Conservation (phyloP, 2,797 vertebrate species). For the Moxostoma hubbsi region DNA sequence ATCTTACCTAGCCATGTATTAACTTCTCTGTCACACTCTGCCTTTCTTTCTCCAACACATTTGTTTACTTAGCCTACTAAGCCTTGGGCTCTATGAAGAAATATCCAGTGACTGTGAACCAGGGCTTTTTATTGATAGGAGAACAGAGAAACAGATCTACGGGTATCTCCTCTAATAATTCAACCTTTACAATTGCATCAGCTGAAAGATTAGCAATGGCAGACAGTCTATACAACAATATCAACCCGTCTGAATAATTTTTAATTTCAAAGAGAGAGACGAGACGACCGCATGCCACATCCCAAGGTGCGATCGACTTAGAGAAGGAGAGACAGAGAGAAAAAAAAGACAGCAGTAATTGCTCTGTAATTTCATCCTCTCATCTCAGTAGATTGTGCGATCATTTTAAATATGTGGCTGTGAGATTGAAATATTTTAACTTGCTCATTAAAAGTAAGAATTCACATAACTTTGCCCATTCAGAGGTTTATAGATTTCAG, state of each 20-base stretch:
- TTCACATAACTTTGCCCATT: constrained; percentile 83
- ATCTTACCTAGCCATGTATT: constrained; percentile 77
- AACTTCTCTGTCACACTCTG: constrained; percentile 76
- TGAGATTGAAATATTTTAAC: constrained; percentile 80
- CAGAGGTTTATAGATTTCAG: constrained; percentile 68
- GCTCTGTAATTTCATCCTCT: constrained; percentile 73
- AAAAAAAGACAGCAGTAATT: constrained; percentile 60
- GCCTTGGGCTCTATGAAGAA: constrained; percentile 39
- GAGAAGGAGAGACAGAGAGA: too few species aligned
- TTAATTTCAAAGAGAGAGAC: constrained; percentile 30
- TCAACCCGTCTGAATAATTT: background rate
- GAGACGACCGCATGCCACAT: constrained; percentile 34
- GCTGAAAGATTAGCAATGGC: constrained; percentile 23
- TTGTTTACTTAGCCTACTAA: constrained; percentile 41
- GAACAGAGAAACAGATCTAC: constrained; percentile 32
- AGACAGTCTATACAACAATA: constrained; percentile 24
- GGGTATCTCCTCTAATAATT: background rate
- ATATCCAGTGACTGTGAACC: constrained; percentile 58
- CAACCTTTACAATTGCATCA: constrained; percentile 10
- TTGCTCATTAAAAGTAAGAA: constrained; percentile 81
- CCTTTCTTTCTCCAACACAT: background rate
- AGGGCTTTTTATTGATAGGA: constrained; percentile 48
- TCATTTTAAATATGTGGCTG: constrained; percentile 75
- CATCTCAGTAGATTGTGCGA: constrained; percentile 71
- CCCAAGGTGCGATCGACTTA: constrained; percentile 20